These are phyloP conservation scores for Eupithecia subfuscata DNA, from an alignment of 2,888 invertebrate genomes.

Conservation along the genomic window DNA sequence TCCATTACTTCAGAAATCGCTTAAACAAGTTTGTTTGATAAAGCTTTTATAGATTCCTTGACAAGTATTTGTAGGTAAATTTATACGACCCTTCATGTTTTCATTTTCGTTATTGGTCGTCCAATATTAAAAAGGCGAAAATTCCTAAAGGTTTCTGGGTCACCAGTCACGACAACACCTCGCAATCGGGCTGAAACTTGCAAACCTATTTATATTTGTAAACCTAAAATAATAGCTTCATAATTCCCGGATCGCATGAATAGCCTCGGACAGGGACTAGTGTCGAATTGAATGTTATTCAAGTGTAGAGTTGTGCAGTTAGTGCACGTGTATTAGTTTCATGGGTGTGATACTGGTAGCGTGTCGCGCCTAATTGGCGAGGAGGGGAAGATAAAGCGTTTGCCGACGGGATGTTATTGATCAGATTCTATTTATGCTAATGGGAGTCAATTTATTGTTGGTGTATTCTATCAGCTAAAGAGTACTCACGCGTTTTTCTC, in stretches of 20 bases:
- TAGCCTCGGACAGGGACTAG: neutral
- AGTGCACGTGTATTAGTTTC: neutral
- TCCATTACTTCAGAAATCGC: neutral
- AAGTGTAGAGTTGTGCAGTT: neutral
- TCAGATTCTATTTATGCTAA: constrained; percentile 4
- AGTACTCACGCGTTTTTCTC: neutral
- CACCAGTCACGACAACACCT: neutral
- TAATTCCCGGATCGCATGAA: neutral
- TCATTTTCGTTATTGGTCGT: neutral
- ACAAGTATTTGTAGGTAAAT: neutral
- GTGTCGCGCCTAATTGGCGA: neutral
- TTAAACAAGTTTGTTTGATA: neutral
- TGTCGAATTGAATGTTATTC: neutral
- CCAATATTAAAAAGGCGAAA: neutral
- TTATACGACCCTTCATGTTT: neutral
- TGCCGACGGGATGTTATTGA: neutral
- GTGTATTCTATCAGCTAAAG: neutral
- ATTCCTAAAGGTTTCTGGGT: neutral
- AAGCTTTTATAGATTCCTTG: neutral
- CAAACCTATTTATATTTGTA: neutral
- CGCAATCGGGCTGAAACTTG: neutral
- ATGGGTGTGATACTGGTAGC: constrained; percentile 1
- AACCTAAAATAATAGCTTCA: neutral
- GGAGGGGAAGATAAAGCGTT: neutral
- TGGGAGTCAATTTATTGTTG: neutral